Evolutionary conservation across 2,113 vertebrate genomes (phyloP).

Genomic region (Apteryx owenii): DNA sequence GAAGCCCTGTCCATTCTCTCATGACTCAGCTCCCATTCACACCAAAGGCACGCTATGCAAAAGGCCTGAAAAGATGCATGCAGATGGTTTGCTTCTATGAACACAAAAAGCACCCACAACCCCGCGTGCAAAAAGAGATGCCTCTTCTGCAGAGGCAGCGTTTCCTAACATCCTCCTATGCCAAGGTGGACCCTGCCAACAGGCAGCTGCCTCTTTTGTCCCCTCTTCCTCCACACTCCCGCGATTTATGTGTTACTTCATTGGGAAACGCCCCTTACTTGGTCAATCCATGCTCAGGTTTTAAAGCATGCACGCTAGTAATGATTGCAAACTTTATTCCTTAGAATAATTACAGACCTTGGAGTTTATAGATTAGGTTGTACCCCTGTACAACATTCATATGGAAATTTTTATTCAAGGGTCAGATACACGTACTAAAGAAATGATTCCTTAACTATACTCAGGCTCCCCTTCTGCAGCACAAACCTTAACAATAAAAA

Average conservation of each 20-base stretch:
- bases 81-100: background rate
- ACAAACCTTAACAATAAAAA: slow-evolving; percentile 65
- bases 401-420: slow-evolving; percentile 13
- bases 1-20: background rate
- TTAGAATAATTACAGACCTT: background rate
- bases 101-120: background rate
- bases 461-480: background rate
- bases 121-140: background rate
- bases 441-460: background rate
- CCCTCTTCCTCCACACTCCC: background rate
- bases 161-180: background rate
- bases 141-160: background rate
- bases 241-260: background rate
- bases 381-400: background rate
- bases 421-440: background rate
- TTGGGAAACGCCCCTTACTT: background rate
- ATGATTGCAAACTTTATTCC: slow-evolving; percentile 48
- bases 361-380: background rate
- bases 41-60: fast-evolving
- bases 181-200: fast-evolving
- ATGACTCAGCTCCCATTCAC: fast-evolving
- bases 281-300: background rate
- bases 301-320: background rate
- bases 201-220: background rate
- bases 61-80: background rate